These are phyloP conservation scores for Micronycteris hirsuta DNA, from an alignment of 2,113 vertebrate species.

Conservation along the genomic window DNA sequence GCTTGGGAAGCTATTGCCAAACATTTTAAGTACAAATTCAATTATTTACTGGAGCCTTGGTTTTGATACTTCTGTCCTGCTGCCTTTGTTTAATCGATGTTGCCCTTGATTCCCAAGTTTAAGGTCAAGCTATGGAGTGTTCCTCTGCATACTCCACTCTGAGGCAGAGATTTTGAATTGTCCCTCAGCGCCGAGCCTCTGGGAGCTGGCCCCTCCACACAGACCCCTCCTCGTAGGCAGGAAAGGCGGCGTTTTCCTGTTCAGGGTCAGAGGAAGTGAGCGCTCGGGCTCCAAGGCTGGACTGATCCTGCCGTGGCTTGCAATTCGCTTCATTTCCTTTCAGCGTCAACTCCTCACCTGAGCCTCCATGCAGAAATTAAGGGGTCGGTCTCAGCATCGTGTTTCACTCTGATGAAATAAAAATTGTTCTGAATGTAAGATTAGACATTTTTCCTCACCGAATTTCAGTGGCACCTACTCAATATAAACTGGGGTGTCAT, in stretches of 20 bases:
- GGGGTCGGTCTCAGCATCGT: not conserved
- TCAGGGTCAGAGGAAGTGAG: constrained; percentile 50
- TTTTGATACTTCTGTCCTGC: not conserved
- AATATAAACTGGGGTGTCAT: not conserved
- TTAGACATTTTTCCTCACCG: not conserved
- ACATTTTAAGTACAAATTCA: not conserved
- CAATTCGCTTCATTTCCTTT: constrained; percentile 2
- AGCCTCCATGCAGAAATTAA: not conserved
- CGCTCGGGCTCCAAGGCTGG: rapidly evolving
- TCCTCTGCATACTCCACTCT: not conserved
- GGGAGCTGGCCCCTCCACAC: not conserved
- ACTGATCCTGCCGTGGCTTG: not conserved
- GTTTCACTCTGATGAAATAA: not conserved
- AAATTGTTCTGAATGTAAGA: not conserved
- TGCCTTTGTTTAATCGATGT: not conserved
- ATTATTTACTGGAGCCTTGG: not conserved
- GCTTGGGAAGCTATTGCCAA: not conserved
- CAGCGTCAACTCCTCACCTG: not conserved
- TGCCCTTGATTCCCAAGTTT: not conserved
- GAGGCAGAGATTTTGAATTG: not conserved
- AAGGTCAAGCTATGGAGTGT: not conserved
- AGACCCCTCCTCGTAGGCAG: not conserved
- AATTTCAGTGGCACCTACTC: not conserved
- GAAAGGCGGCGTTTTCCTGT: constrained; percentile 70
- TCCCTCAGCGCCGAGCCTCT: not conserved